Base-by-base conservation (phyloP, 2,797 vertebrate species). In the Sciurus vulgaris region DNA sequence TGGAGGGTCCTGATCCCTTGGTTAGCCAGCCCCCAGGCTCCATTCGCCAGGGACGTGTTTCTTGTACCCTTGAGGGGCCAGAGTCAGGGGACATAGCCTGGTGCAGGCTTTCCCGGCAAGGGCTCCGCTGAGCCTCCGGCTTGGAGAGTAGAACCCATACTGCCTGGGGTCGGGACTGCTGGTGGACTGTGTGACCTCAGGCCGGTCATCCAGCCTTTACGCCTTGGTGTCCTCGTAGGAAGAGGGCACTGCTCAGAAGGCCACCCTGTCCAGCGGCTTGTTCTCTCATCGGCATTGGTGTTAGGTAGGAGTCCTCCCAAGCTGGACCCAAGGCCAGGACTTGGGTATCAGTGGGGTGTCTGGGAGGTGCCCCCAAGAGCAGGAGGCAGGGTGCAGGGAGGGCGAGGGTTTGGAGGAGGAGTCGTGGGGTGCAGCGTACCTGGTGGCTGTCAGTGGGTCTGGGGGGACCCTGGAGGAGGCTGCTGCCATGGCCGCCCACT, bases 401-500 rank as follows among this genome's bases (percentile, higher is more conserved):
- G 5, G 8, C n/a, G 54, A 14, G 15, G 33, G 38, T 38, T 38
- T 26, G 5, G 30, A 7, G 2, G 13, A 18, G 73, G 6, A 28
- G 11, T 28, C 11, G 1, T 5, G 54, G 20, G 20, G 38, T 38
- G 38, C 38, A 38, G 38, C 38, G 5, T 38, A 54, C 17, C 18
- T 54, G 54, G 54, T 13, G 18, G 20, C 56, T 67, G 7, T 18
- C 12, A 26, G 28, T 33, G 82, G 33, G 4, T 49, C 49, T 49
- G 6, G 61, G 56, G 41, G 15, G 41, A 44, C 35, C 15, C 18
- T 7, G 1, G 7, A 38, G 70, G 78, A 44, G 30, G 47, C 24
- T 1, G 17, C 30, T 2, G 35, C 69, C 59, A 0, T 0, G 5
- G 10, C 18, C 41, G 0, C 8, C 7, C 2, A 8, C 4, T n/a